Evolutionary conservation across 1,140 invertebrate genomes (phyloP).

Genomic region (Dendroctonus valens): DNA sequence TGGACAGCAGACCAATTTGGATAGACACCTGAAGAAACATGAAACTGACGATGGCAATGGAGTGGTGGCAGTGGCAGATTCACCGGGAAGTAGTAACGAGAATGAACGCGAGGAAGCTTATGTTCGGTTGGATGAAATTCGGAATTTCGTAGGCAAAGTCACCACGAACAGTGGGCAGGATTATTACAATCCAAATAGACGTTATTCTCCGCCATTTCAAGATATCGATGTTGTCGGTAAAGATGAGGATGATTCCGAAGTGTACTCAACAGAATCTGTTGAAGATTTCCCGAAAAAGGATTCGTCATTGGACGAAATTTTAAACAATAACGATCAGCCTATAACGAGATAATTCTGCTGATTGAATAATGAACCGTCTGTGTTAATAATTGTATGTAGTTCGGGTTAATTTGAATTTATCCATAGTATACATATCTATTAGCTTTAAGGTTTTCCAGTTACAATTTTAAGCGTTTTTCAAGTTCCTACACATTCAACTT

Average conservation of each 20-base stretch:
- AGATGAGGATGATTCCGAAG: conserved; percentile 55
- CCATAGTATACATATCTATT: conserved; percentile 18
- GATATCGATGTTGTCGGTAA: conserved; percentile 49
- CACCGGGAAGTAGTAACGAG: conserved; percentile 73
- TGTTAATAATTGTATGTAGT: conserved; percentile 25
- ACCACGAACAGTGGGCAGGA: conserved; percentile 52
- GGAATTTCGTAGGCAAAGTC: conserved; percentile 85
- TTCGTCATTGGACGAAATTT: neutral
- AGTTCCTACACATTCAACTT: conserved; percentile 44
- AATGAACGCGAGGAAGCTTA: conserved; percentile 76
- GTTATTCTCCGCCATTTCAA: conserved; percentile 50
- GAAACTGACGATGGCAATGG: conserved; percentile 77
- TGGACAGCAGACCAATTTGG: conserved; percentile 97
- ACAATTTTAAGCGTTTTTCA: conserved; percentile 33
- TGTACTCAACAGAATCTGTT: conserved; percentile 48
- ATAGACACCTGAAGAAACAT: conserved; percentile 96
- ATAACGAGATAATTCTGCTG: conserved; percentile 14
- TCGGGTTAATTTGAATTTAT: conserved; percentile 10
- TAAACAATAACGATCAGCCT: conserved; percentile 20
- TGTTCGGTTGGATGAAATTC: conserved; percentile 80
- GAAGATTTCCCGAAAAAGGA: conserved; percentile 8
- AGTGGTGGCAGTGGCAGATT: conserved; percentile 69
- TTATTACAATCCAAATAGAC: conserved; percentile 50
- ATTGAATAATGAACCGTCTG: conserved; percentile 20
- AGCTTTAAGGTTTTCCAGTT: conserved; percentile 12